These are phyloP conservation scores for Platycercus adscitus DNA, from an alignment of 2,113 vertebrate species.

Conservation along the genomic window DNA sequence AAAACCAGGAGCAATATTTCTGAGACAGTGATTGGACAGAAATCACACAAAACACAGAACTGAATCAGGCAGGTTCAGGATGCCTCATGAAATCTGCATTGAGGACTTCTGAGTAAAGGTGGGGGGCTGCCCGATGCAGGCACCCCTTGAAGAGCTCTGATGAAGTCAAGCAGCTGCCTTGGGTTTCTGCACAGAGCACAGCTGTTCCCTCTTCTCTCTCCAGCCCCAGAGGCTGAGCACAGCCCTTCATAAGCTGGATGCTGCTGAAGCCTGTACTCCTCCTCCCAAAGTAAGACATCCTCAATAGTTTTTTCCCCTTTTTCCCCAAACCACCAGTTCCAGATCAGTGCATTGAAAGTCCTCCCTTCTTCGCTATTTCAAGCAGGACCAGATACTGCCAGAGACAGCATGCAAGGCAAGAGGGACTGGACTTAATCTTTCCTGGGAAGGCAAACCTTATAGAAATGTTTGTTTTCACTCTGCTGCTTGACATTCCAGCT, in stretches of 20 bases:
- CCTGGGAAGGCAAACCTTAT: conserved; percentile 14
- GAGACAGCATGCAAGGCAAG: neutral
- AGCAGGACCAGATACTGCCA: neutral
- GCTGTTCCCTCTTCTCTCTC: neutral
- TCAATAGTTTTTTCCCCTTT: neutral
- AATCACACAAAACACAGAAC: neutral
- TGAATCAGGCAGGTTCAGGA: fast-evolving
- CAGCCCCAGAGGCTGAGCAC: neutral
- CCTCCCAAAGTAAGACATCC: neutral
- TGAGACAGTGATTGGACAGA: neutral
- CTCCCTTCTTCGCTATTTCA: neutral
- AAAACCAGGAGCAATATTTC: neutral
- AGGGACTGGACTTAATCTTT: conserved; percentile 7
- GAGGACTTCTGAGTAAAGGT: neutral
- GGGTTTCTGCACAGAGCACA: fast-evolving
- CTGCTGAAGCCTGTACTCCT: neutral
- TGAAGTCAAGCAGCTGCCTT: neutral
- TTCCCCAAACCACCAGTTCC: neutral
- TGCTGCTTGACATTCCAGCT: conserved; percentile 33
- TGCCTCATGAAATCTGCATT: neutral
- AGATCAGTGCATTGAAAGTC: neutral
- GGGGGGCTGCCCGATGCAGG: neutral
- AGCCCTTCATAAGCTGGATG: neutral
- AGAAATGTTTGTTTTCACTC: conserved; percentile 60
- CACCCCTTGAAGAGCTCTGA: neutral